Conservation (phyloP, 2,113 vertebrate species). For the Xiphophorus hellerii region DNA sequence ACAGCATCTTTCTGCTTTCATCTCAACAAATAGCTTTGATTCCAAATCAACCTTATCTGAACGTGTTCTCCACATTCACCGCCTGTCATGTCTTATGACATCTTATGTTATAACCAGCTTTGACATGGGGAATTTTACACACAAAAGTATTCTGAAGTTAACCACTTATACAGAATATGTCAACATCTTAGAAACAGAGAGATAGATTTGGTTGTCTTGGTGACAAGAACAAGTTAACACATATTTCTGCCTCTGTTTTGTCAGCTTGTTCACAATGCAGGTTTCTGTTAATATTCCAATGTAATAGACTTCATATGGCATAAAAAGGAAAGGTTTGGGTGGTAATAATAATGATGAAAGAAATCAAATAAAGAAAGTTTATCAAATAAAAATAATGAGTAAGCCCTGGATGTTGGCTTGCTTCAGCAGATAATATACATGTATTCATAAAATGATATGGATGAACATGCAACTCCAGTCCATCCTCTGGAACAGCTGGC, state of each 20-base stretch:
- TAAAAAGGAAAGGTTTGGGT: no score
- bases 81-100: background rate
- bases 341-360: no score
- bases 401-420: background rate
- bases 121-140: background rate
- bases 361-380: no score
- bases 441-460: no score
- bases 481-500: no score
- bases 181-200: background rate
- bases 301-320: no score
- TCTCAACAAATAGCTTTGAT: background rate
- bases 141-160: background rate
- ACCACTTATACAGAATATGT: background rate
- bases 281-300: background rate
- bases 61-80: background rate
- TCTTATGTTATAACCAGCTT: constrained; percentile 5
- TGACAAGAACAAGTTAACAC: background rate
- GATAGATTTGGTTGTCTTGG: background rate
- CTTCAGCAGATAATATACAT: no score
- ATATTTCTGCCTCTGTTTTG: background rate
- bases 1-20: background rate
- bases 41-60: background rate
- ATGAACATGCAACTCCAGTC: no score
- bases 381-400: background rate
- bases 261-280: background rate